These are phyloP conservation scores for Synergus laeviventris DNA, from an alignment of 2,888 invertebrate species.

Conservation along the genomic window DNA sequence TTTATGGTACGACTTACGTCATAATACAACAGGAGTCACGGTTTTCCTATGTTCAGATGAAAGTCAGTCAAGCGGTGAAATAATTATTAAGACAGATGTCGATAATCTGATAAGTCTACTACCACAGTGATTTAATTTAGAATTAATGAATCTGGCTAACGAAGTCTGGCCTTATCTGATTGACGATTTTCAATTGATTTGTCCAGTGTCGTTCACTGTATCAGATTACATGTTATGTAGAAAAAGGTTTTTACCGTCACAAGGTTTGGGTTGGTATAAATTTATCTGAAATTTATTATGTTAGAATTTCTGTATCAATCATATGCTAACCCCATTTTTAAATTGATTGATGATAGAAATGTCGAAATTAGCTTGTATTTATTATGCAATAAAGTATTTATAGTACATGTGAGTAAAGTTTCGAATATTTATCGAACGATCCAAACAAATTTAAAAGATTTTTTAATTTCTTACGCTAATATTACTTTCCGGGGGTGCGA, in stretches of 20 bases:
- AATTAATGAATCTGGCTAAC: slow-evolving; percentile 13
- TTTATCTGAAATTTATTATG: neutral
- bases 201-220: neutral
- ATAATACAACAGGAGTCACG: neutral
- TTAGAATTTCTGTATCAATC: neutral
- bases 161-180: slow-evolving; percentile 16
- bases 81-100: slow-evolving; percentile 16
- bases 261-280: neutral
- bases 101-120: slow-evolving; percentile 11
- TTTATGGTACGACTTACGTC: neutral
- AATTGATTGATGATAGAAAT: neutral
- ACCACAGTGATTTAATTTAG: slow-evolving; percentile 4
- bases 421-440: too few relatives aligned
- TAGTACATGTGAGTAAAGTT: too few relatives aligned
- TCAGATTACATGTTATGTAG: neutral
- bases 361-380: neutral
- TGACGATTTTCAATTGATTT: slow-evolving; percentile 10
- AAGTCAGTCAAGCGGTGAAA: slow-evolving; percentile 2
- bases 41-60: neutral
- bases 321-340: neutral
- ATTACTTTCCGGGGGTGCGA: too few relatives aligned
- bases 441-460: too few relatives aligned
- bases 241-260: neutral
- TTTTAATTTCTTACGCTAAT: too few relatives aligned
- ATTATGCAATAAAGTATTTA: neutral